phyloP scores from a whole-genome alignment of 2,888 invertebrate species.

The Cerceris rybyensis region DNA sequence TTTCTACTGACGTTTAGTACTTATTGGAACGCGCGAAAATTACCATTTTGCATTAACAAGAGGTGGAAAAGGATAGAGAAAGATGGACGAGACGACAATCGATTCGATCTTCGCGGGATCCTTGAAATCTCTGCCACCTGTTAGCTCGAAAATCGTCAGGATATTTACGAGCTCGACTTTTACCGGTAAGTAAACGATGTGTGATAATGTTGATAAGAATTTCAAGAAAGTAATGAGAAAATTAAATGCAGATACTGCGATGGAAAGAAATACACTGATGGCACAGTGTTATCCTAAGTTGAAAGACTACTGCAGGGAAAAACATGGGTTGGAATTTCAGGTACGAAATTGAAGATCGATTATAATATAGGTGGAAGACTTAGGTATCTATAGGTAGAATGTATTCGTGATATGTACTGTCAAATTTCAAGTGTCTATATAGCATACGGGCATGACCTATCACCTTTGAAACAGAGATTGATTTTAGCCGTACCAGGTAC shows the following conservation, averaged over 20 bases:
- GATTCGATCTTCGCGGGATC: constrained; percentile 95
- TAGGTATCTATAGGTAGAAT: neutral
- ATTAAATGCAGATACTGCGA: constrained; percentile 92
- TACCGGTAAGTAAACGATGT: constrained; percentile 87
- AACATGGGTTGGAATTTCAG: constrained; percentile 99
- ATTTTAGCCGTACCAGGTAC: constrained; percentile 64
- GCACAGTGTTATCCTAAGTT: constrained; percentile 98
- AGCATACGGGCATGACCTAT: neutral
- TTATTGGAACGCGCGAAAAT: neutral
- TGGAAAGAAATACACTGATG: constrained; percentile 98
- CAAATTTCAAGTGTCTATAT: neutral
- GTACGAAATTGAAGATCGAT: constrained; percentile 82
- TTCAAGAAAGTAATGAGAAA: neutral
- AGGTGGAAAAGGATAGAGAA: constrained; percentile 4
- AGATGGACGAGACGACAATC: constrained; percentile 95
- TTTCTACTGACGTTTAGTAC: neutral
- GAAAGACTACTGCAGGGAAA: constrained; percentile 98
- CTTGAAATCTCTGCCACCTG: constrained; percentile 93
- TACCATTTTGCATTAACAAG: no score
- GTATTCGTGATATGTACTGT: neutral
- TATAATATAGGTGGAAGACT: neutral
- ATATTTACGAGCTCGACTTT: constrained; percentile 99
- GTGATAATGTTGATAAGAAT: neutral
- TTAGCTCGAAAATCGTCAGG: constrained; percentile 98
- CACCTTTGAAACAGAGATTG: constrained; percentile 61